Evolutionary conservation across 1,140 invertebrate genomes (phyloP).

Genomic region (Pristionchus pacificus): DNA sequence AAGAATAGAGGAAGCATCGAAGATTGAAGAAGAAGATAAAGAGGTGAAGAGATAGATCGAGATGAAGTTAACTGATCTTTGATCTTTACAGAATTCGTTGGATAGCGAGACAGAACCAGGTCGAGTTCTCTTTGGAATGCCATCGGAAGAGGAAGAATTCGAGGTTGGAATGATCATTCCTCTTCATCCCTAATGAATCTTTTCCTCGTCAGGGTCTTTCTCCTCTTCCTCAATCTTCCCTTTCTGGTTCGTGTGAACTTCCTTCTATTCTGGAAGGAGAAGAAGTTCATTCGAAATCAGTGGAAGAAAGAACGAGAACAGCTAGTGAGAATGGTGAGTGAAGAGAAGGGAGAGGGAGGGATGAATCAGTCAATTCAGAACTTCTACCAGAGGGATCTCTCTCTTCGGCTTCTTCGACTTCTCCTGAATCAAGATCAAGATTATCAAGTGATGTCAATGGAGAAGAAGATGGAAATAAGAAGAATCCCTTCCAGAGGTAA

Average conservation of each 20-base stretch:
- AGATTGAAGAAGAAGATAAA: constrained; percentile 7
- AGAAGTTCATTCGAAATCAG: background rate
- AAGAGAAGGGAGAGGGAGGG: background rate
- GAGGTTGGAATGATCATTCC: no score
- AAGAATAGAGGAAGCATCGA: background rate
- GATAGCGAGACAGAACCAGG: constrained; percentile 5
- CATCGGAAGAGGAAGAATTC: constrained; percentile 25
- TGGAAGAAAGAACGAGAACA: background rate
- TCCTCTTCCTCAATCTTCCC: background rate
- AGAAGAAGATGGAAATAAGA: background rate
- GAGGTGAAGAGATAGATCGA: no score
- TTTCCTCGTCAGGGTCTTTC: background rate
- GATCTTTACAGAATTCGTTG: no score
- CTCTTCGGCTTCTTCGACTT: no score
- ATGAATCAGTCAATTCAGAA: background rate
- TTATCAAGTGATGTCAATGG: background rate
- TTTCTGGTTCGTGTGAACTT: background rate
- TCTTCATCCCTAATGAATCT: no score
- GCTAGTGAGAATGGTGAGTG: no score
- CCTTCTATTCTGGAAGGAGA: background rate
- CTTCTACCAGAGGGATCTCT: background rate
- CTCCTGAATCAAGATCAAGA: no score
- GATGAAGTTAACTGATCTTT: no score
- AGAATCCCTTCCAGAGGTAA: background rate
- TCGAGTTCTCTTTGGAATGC: background rate